phyloP scores from a whole-genome alignment of 2,797 vertebrate species.

The Danionella dracula region DNA sequence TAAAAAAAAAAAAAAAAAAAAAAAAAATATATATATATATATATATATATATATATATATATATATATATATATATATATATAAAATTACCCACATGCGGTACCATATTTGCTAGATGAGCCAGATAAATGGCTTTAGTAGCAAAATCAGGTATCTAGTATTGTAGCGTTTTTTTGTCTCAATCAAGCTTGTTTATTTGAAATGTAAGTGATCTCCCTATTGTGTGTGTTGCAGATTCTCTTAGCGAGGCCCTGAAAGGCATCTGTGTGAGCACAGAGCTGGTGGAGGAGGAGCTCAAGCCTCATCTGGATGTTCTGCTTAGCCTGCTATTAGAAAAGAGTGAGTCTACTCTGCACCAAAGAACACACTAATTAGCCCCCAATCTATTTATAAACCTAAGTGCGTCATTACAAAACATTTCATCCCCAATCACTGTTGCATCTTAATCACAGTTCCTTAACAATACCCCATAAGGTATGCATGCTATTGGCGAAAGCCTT shows the following conservation, averaged over 20 bases:
- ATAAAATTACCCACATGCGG: no score
- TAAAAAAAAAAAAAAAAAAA: no score
- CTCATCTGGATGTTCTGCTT: constrained; percentile 67
- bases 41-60: no score
- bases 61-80: no score
- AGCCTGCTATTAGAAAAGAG: constrained; percentile 65
- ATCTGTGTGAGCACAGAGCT: constrained; percentile 70
- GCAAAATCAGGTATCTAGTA: no score
- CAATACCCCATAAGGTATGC: neutral
- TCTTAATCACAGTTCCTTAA: no score
- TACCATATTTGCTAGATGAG: no score
- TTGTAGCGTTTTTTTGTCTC: no score
- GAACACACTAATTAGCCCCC: neutral
- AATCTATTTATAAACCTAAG: neutral
- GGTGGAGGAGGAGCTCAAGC: constrained; percentile 67
- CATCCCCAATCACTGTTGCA: no score
- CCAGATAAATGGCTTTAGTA: no score
- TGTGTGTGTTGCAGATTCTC: constrained; percentile 57
- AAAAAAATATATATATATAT: no score
- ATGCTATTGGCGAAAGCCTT: neutral
- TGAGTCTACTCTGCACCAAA: constrained; percentile 47
- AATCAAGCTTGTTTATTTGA: constrained; percentile 5
- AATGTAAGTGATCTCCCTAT: neutral
- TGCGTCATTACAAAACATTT: neutral
- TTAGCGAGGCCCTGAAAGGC: constrained; percentile 65